Evolutionary conservation across 2,797 vertebrate genomes (phyloP).

Genomic region (Eulemur coronatus): DNA sequence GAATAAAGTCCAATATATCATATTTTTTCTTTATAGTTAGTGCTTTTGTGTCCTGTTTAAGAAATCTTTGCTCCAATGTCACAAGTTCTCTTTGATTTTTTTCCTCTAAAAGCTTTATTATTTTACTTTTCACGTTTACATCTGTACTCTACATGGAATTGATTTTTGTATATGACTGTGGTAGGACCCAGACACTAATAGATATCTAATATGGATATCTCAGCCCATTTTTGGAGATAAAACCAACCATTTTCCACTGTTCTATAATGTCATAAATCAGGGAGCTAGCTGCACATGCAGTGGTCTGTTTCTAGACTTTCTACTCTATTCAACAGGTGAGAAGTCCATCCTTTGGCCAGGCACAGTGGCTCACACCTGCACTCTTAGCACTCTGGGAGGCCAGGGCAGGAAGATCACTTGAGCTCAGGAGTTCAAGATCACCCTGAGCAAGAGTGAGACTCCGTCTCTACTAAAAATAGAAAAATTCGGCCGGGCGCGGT

Average conservation of each 20-base stretch:
- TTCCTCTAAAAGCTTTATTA: neutral
- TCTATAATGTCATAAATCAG: neutral
- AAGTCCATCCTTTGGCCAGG: neutral
- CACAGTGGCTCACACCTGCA: neutral
- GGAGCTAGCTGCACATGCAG: rapidly evolving
- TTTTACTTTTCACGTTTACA: neutral
- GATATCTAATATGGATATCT: neutral
- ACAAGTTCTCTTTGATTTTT: neutral
- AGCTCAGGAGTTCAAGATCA: neutral
- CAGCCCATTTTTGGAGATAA: neutral
- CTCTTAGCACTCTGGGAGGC: neutral
- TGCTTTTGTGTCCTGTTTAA: neutral
- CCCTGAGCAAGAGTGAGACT: neutral
- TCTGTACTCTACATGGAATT: neutral
- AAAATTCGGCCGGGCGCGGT: too few relatives aligned
- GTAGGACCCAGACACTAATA: neutral
- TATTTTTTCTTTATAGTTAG: neutral
- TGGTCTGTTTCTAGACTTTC: neutral
- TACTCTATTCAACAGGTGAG: neutral
- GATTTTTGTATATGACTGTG: neutral
- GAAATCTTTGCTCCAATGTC: neutral
- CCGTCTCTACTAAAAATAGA: neutral
- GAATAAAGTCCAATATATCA: neutral
- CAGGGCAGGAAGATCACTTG: neutral
- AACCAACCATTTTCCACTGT: too few relatives aligned